Conservation (phyloP, 1,140 invertebrate species). For the Bemisia tabaci region DNA sequence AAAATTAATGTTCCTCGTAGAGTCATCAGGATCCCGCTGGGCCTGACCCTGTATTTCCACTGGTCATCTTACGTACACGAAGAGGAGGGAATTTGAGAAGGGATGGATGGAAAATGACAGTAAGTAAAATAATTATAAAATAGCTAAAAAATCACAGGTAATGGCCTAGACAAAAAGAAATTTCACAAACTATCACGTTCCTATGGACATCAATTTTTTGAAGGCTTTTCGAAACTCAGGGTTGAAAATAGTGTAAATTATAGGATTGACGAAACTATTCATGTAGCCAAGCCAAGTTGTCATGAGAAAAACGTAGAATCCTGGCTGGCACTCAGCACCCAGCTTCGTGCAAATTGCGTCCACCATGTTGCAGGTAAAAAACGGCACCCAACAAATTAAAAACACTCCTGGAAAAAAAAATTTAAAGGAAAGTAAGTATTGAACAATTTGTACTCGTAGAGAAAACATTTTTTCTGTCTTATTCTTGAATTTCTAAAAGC, state of each 20-base stretch:
- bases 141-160: not conserved
- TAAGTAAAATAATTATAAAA: not conserved
- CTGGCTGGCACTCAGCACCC: conserved; percentile 62
- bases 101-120: not conserved
- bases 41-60: not conserved
- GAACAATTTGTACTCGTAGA: too few species aligned
- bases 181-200: conserved; percentile 23
- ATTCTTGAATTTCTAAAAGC: too few species aligned
- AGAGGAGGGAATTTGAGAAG: not conserved
- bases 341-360: conserved; percentile 90
- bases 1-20: too few species aligned
- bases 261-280: conserved; percentile 94
- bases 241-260: conserved; percentile 99
- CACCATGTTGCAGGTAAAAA: conserved; percentile 95
- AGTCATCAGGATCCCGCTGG: too few species aligned
- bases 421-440: conserved; percentile 7
- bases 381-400: conserved; percentile 96
- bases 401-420: conserved; percentile 60
- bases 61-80: not conserved
- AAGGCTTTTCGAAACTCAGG: conserved; percentile 98
- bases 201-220: conserved; percentile 66
- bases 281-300: conserved; percentile 98
- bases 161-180: not conserved
- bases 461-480: too few species aligned
- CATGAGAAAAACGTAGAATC: conserved; percentile 78